Evolutionary conservation across 2,797 vertebrate species (phyloP).

Genomic region (Enteromius unitaeniatus): DNA sequence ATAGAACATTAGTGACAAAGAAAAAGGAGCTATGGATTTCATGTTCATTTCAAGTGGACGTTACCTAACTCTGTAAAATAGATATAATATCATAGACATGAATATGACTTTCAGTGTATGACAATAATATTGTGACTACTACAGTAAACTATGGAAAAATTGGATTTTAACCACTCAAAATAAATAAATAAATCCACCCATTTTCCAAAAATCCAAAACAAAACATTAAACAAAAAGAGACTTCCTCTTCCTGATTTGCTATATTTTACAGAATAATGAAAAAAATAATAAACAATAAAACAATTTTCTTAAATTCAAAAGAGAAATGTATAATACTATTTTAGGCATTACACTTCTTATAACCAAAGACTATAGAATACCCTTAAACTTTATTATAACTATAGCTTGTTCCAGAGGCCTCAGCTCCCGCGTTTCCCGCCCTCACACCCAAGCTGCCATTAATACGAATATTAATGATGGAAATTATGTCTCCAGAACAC

Average conservation of each 20-base stretch:
- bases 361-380: too few species aligned
- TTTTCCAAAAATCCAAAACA: not conserved
- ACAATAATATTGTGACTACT: not conserved
- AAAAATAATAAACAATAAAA: not conserved
- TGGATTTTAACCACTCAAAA: too few species aligned
- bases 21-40: not conserved
- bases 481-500: too few species aligned
- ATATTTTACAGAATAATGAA: not conserved
- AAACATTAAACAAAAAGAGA: not conserved
- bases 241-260: not conserved
- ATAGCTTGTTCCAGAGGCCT: not conserved
- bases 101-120: too few species aligned
- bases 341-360: not conserved
- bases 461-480: not conserved
- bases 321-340: not conserved
- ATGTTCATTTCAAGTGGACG: not conserved
- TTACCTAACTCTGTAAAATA: not conserved
- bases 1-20: not conserved
- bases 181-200: not conserved
- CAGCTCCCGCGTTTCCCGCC: slow-evolving; percentile 3
- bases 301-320: not conserved
- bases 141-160: not conserved
- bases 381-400: not conserved
- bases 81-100: not conserved
- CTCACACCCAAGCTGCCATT: not conserved